Conservation (phyloP, 2,797 vertebrate genomes). For the Nothura maculosa region DNA sequence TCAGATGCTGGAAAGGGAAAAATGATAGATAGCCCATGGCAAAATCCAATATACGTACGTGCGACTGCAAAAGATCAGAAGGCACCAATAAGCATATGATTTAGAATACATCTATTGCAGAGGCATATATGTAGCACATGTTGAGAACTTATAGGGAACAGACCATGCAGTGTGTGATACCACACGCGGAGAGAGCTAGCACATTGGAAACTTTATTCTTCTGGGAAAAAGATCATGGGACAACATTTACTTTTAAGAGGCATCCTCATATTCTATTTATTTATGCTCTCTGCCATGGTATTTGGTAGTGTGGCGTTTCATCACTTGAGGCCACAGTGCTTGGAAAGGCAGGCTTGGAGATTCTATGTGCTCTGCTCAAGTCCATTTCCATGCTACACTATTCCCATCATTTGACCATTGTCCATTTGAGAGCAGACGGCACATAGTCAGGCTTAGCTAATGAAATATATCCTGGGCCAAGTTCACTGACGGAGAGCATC, state of each 20-base stretch:
- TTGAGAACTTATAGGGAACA: conserved; percentile 60
- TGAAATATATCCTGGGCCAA: not conserved
- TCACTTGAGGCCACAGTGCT: not conserved
- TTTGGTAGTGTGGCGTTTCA: conserved; percentile 28
- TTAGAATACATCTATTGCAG: conserved; percentile 40
- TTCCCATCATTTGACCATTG: not conserved
- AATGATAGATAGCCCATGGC: conserved; percentile 58
- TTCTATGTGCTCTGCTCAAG: conserved; percentile 15
- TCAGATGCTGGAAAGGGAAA: conserved; percentile 50
- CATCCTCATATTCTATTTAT: conserved; percentile 45
- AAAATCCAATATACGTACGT: not conserved
- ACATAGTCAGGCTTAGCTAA: not conserved
- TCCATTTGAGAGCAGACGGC: not conserved
- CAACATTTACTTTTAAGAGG: conserved; percentile 59
- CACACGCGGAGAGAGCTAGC: conserved; percentile 46
- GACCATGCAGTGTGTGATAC: conserved; percentile 35
- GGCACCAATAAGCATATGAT: conserved; percentile 57
- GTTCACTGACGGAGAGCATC: not conserved
- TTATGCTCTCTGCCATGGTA: conserved; percentile 20
- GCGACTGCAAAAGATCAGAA: conserved; percentile 69
- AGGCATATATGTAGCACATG: conserved; percentile 59
- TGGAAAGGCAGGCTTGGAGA: not conserved
- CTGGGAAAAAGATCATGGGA: conserved; percentile 27
- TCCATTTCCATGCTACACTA: not conserved
- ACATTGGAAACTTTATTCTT: conserved; percentile 50